Evolutionary conservation across 2,797 vertebrate genomes (phyloP).

Genomic region (Nasua narica): DNA sequence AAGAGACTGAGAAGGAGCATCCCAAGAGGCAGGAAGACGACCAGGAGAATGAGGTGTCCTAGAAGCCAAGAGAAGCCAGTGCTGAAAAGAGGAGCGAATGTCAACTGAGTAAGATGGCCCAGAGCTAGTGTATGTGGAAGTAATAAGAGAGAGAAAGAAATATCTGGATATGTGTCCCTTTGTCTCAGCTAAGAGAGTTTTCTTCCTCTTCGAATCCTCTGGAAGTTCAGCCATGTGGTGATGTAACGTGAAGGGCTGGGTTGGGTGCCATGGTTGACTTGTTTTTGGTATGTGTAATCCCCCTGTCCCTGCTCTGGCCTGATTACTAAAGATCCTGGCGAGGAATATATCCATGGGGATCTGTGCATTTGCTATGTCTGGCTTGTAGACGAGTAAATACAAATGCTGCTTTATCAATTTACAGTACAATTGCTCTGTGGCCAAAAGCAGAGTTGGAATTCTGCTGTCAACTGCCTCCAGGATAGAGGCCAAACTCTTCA

Average conservation of each 20-base stretch:
- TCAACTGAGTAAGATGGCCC: neutral
- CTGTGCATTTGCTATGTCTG: constrained; percentile 60
- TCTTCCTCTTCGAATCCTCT: neutral
- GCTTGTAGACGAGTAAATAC: constrained; percentile 52
- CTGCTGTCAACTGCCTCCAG: constrained; percentile 9
- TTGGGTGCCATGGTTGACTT: constrained; percentile 49
- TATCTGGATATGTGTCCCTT: neutral
- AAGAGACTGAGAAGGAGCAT: neutral
- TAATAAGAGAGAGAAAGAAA: neutral
- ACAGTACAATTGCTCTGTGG: neutral
- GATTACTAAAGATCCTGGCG: constrained; percentile 60
- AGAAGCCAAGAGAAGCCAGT: constrained; percentile 18
- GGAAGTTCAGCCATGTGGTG: neutral
- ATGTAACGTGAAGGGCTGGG: constrained; percentile 55
- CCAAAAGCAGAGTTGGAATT: constrained; percentile 54
- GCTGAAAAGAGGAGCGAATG: neutral
- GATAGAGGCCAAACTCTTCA: constrained; percentile 31
- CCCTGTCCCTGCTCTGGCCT: neutral
- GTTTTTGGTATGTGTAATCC: constrained; percentile 47
- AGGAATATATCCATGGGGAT: constrained; percentile 39
- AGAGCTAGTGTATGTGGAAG: neutral
- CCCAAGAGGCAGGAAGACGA: neutral
- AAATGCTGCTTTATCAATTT: constrained; percentile 68
- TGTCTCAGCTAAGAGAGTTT: neutral
- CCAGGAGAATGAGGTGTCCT: neutral